Conservation (phyloP, 2,888 invertebrate species). For the Pharmacophagus antenor region DNA sequence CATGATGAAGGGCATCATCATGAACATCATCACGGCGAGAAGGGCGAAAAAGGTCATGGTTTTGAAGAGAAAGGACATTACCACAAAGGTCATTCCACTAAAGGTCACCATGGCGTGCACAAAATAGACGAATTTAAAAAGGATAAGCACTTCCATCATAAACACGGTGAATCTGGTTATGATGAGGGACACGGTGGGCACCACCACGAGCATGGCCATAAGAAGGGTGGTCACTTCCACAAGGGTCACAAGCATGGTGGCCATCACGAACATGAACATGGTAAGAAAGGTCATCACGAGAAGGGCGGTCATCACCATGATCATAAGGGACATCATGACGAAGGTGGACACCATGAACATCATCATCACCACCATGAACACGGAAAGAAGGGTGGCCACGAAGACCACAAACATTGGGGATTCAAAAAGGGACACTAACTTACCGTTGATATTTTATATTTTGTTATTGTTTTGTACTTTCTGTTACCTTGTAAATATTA, state of each 20-base stretch:
- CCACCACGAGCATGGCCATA: conserved; percentile 88
- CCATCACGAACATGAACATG: conserved; percentile 88
- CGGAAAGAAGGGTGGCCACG: conserved; percentile 89
- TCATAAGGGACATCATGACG: conserved; percentile 89
- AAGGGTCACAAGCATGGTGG: conserved; percentile 88
- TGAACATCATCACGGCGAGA: conserved; percentile 83
- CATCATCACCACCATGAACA: conserved; percentile 86
- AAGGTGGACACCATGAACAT: conserved; percentile 88
- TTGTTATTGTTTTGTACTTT: conserved; percentile 29
- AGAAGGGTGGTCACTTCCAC: conserved; percentile 90
- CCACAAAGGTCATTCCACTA: conserved; percentile 91
- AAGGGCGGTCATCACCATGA: conserved; percentile 90
- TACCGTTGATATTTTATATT: conserved; percentile 27
- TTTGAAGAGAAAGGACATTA: conserved; percentile 83
- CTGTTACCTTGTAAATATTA: conserved; percentile 30
- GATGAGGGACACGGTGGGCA: conserved; percentile 89
- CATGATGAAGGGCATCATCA: conserved; percentile 84
- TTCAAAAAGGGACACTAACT: conserved; percentile 78
- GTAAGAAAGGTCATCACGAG: conserved; percentile 89
- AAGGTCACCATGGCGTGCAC: conserved; percentile 91
- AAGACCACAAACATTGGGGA: conserved; percentile 90
- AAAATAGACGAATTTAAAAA: conserved; percentile 92
- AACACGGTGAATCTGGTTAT: conserved; percentile 88
- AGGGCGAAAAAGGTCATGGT: conserved; percentile 82
- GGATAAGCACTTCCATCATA: conserved; percentile 91